These are phyloP conservation scores for Ibidorhyncha struthersii DNA, from an alignment of 2,113 vertebrate species.

Conservation along the genomic window DNA sequence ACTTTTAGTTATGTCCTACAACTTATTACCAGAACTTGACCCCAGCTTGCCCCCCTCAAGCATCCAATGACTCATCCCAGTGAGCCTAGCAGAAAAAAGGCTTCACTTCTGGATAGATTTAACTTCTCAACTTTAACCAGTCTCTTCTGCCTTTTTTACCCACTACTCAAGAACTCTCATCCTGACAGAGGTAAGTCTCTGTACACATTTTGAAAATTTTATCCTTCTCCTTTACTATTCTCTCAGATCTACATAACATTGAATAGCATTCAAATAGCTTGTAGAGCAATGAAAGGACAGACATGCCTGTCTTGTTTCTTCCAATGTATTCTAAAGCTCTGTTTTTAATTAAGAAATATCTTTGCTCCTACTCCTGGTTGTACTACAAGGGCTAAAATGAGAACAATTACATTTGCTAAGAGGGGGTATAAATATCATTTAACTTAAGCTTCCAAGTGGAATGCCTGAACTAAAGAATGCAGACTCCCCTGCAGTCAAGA, in stretches of 20 bases:
- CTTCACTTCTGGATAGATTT: not conserved
- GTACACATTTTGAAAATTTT: not conserved
- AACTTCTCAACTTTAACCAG: not conserved
- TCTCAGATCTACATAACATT: not conserved
- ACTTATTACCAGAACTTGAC: not conserved
- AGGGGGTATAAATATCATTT: not conserved
- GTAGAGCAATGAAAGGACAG: not conserved
- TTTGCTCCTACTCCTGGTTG: constrained; percentile 24
- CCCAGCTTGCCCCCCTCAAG: not conserved
- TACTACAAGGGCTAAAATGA: not conserved
- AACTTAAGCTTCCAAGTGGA: not conserved
- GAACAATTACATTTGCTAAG: constrained; percentile 2
- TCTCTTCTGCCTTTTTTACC: not conserved
- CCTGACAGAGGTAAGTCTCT: not conserved
- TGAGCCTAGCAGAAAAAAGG: not conserved
- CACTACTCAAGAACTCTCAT: not conserved
- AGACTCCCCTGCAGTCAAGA: not conserved
- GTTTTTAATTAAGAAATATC: constrained; percentile 38
- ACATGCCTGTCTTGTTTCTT: not conserved
- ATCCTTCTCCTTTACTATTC: not conserved
- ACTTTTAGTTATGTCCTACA: not conserved
- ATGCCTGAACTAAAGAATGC: constrained; percentile 16
- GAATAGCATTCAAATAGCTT: not conserved
- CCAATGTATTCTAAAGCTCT: not conserved
- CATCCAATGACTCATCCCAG: not conserved